phyloP scores from a whole-genome alignment of 2,113 vertebrate species.

The Labrus mixtus region DNA sequence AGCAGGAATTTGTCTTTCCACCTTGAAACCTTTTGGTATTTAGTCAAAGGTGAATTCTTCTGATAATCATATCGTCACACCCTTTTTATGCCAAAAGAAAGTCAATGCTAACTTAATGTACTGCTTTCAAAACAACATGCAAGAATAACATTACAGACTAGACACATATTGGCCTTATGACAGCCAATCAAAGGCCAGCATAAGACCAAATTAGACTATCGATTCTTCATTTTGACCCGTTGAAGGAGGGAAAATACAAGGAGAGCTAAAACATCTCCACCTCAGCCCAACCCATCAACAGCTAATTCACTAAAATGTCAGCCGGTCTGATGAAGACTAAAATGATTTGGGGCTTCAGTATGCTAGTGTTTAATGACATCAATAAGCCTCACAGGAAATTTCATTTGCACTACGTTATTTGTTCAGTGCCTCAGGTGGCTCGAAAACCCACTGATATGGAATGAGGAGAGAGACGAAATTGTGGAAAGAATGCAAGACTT shows the following conservation, averaged over 20 bases:
- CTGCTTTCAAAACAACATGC: slow-evolving; percentile 63
- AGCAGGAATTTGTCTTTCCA: slow-evolving; percentile 15
- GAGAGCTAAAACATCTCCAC: slow-evolving; percentile 77
- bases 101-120: slow-evolving; percentile 75
- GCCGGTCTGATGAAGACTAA: slow-evolving; percentile 85
- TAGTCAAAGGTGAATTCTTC: slow-evolving; percentile 51
- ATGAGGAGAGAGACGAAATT: slow-evolving; percentile 48
- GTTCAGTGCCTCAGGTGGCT: slow-evolving; percentile 83
- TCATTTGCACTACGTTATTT: slow-evolving; percentile 86
- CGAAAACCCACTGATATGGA: slow-evolving; percentile 77
- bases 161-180: slow-evolving; percentile 75
- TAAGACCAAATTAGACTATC: slow-evolving; percentile 83
- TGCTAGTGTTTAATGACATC: slow-evolving; percentile 89
- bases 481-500: slow-evolving; percentile 35
- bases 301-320: slow-evolving; percentile 90
- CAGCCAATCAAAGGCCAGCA: slow-evolving; percentile 82
- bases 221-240: slow-evolving; percentile 82
- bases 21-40: background rate
- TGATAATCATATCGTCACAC: slow-evolving; percentile 38
- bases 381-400: slow-evolving; percentile 87
- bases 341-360: slow-evolving; percentile 86
- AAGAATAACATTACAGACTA: slow-evolving; percentile 60
- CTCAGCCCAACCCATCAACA: slow-evolving; percentile 42
- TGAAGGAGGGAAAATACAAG: slow-evolving; percentile 68
- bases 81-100: slow-evolving; percentile 58